Conservation (phyloP, 35 echinoderm and acorn worm genomes). For the Acanthaster planci region DNA sequence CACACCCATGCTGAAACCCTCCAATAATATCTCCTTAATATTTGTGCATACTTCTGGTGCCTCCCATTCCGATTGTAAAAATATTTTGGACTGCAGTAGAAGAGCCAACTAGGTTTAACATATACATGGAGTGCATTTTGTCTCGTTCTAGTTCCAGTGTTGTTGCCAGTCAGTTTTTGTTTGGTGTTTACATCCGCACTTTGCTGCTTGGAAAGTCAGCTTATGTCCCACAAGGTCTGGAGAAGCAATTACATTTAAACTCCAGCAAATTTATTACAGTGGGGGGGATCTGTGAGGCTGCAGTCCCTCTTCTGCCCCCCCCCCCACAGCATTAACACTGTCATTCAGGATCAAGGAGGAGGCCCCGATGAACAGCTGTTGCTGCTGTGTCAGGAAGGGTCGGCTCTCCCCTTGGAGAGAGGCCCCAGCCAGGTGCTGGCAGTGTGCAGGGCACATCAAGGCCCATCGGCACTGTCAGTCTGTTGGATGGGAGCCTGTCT, state of each 20-base stretch:
- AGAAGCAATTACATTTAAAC: slow-evolving; percentile 1
- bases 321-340: no score
- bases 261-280: background rate
- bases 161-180: no score
- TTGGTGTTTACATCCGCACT: background rate
- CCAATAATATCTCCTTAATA: no score
- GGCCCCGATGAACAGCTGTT: slow-evolving; percentile 20
- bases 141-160: no score
- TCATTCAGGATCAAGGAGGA: background rate
- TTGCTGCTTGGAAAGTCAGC: background rate
- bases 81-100: no score
- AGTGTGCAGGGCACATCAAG: slow-evolving; percentile 17
- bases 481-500: background rate
- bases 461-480: background rate
- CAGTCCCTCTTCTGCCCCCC: no score
- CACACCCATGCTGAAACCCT: no score
- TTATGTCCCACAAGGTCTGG: background rate
- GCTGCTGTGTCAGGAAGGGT: background rate
- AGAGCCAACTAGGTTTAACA: no score
- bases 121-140: no score
- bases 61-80: no score
- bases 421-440: background rate
- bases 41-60: no score
- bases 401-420: background rate
- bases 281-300: background rate